phyloP scores from a whole-genome alignment of 1,140 invertebrate species.

The Sinonovacula constricta region DNA sequence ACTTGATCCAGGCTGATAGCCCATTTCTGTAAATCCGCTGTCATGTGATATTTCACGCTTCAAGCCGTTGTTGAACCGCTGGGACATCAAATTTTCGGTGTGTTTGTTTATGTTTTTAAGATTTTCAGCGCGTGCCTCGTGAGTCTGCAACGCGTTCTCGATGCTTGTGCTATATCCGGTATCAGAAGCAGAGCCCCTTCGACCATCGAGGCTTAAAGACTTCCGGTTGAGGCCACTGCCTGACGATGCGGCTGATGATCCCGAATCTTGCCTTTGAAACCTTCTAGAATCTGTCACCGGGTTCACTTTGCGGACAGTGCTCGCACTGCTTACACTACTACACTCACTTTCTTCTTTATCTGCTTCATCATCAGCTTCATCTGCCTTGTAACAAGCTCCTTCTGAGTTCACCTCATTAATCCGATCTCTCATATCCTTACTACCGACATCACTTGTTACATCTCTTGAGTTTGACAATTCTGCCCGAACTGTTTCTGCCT shows the following conservation, averaged over 20 bases:
- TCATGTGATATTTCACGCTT: slow-evolving; percentile 24
- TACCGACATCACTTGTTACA: not conserved
- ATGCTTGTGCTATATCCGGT: slow-evolving; percentile 39
- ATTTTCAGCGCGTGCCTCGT: slow-evolving; percentile 38
- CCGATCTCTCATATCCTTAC: not conserved
- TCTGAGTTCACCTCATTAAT: not conserved
- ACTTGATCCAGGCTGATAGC: not conserved
- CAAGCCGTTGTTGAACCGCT: not conserved
- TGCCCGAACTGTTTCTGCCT: not conserved
- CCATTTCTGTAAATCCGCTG: slow-evolving; percentile 38
- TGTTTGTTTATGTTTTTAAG: slow-evolving; percentile 36
- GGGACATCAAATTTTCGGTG: slow-evolving; percentile 12
- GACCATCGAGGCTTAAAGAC: not conserved
- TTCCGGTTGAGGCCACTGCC: slow-evolving; percentile 27
- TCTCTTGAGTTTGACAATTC: not conserved
- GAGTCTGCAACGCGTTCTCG: slow-evolving; percentile 30
- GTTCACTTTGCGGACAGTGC: slow-evolving; percentile 15
- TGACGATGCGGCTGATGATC: slow-evolving; percentile 13
- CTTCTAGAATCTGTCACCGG: not conserved
- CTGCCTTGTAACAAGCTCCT: not conserved
- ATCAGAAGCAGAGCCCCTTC: slow-evolving; percentile 14
- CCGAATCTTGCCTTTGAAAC: slow-evolving; percentile 3
- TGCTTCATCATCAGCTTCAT: not conserved
- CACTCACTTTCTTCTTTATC: slow-evolving; percentile 22
- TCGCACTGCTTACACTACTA: slow-evolving; percentile 36